Evolutionary conservation across 2,797 vertebrate species (phyloP).

Genomic region (Fringilla coelebs): DNA sequence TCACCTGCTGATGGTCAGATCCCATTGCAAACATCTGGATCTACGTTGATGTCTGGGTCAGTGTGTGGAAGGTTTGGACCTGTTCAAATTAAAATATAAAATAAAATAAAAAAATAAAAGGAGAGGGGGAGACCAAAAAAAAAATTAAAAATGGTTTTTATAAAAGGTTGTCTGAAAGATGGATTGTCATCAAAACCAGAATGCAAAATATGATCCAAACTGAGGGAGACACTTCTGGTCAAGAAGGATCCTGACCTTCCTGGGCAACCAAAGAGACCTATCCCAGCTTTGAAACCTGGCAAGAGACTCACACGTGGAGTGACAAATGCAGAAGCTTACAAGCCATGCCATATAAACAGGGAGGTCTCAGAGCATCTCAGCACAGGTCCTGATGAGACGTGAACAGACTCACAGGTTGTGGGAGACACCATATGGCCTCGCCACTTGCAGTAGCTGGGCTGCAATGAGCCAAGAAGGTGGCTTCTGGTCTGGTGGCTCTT

Average conservation of each 20-base stretch:
- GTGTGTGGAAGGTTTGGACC: not conserved
- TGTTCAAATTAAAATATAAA: not conserved
- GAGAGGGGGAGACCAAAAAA: not conserved
- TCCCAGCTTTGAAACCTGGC: not conserved
- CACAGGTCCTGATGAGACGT: not conserved
- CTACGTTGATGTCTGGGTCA: rapidly evolving
- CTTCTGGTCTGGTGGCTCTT: constrained; percentile 29
- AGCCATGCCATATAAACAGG: not conserved
- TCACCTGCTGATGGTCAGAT: not conserved
- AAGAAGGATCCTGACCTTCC: not conserved
- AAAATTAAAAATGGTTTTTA: not conserved
- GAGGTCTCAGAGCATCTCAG: not conserved
- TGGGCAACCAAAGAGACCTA: not conserved
- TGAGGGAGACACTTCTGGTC: not conserved
- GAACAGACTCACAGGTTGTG: constrained; percentile 1
- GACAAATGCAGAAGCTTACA: not conserved
- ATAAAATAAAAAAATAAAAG: too few relatives aligned
- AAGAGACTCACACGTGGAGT: not conserved
- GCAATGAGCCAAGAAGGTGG: not conserved
- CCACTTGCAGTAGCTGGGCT: not conserved
- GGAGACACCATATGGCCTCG: constrained; percentile 10
- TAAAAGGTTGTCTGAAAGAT: not conserved
- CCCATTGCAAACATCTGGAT: not conserved
- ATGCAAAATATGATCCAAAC: not conserved
- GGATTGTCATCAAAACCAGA: not conserved